Conservation (phyloP, 2,888 invertebrate species). For the Hemithea aestivaria region DNA sequence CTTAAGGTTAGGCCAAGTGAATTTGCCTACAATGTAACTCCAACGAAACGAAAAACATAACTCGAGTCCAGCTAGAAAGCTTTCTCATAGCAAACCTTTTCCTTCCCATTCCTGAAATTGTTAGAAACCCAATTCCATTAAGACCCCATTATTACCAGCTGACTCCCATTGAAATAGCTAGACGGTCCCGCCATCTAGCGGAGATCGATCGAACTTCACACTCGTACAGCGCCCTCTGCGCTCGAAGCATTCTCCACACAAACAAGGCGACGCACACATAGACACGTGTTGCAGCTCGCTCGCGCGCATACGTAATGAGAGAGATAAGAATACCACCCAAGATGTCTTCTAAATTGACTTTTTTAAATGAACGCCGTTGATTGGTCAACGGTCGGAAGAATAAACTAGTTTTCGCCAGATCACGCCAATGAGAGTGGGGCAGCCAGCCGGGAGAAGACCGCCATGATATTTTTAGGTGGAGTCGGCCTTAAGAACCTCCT, state of each 20-base stretch:
- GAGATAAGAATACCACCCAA: conserved; percentile 53
- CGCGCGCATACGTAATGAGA: conserved; percentile 50
- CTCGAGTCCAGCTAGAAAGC: conserved; percentile 12
- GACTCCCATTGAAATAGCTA: conserved; percentile 31
- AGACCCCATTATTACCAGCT: conserved; percentile 44
- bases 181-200: conserved; percentile 48
- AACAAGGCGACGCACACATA: conserved; percentile 40
- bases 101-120: conserved; percentile 22
- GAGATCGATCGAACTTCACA: conserved; percentile 42
- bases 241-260: conserved; percentile 17
- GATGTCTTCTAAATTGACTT: conserved; percentile 59
- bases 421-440: conserved; percentile 57
- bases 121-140: conserved; percentile 33
- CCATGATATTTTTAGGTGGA: conserved; percentile 75
- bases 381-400: conserved; percentile 58
- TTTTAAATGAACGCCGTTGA: conserved; percentile 57
- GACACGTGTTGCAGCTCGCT: conserved; percentile 44
- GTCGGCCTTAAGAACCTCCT: conserved; percentile 66
- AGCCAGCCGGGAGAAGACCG: conserved; percentile 54
- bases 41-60: conserved; percentile 10
- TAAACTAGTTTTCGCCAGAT: conserved; percentile 51
- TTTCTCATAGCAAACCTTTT: conserved; percentile 20
- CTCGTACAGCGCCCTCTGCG: conserved; percentile 56
- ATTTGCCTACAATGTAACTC: no score
- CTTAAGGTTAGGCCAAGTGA: no score